These are phyloP conservation scores for Peribatodes rhomboidaria DNA, from an alignment of 2,888 invertebrate genomes.

Conservation along the genomic window DNA sequence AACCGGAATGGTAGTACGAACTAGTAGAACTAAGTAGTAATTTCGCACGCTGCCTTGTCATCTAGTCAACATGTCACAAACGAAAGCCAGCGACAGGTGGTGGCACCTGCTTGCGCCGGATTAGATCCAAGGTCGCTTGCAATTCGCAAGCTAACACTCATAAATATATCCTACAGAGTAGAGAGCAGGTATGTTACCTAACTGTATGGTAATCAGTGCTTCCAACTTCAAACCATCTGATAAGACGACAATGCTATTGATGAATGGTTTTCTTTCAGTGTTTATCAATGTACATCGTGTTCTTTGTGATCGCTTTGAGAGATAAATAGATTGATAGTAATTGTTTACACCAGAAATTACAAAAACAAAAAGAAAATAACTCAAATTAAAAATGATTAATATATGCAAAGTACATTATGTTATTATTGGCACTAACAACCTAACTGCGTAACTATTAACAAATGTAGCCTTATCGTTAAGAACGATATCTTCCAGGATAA, in stretches of 20 bases:
- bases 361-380: too few species aligned
- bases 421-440: too few species aligned
- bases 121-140: slow-evolving; percentile 32
- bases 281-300: background rate
- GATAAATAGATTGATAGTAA: too few species aligned
- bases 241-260: background rate
- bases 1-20: too few species aligned
- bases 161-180: background rate
- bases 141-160: background rate
- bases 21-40: too few species aligned
- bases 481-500: too few species aligned
- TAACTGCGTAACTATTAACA: too few species aligned
- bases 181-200: slow-evolving; percentile 12
- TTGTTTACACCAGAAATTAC: too few species aligned
- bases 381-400: too few species aligned
- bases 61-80: slow-evolving; percentile 21
- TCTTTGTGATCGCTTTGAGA: too few species aligned
- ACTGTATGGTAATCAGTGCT: slow-evolving; percentile 1
- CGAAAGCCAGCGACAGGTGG: slow-evolving; percentile 24
- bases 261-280: slow-evolving; percentile 4
- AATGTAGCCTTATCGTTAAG: too few species aligned
- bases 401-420: too few species aligned
- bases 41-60: background rate
- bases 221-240: background rate
- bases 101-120: slow-evolving; percentile 26